Evolutionary conservation across 1,140 invertebrate genomes (phyloP).

Genomic region (Papilio helenus): DNA sequence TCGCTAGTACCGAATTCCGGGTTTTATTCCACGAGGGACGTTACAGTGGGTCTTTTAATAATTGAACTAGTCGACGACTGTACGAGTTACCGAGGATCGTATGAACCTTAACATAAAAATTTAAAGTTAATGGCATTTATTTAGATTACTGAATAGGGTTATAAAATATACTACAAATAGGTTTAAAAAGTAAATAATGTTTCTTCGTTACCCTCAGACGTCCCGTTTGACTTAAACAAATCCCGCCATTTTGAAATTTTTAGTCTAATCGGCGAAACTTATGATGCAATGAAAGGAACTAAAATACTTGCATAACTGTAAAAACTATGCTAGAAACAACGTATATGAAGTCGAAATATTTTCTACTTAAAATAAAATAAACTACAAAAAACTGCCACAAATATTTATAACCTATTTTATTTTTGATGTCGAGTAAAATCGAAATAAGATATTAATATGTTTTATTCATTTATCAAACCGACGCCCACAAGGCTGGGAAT

Average conservation of each 20-base stretch:
- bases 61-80: conserved; percentile 44
- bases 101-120: neutral
- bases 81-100: conserved; percentile 15
- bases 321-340: too few relatives aligned
- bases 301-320: too few relatives aligned
- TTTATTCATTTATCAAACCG: conserved; percentile 15
- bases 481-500: neutral
- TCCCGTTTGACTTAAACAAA: too few relatives aligned
- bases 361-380: neutral
- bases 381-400: neutral
- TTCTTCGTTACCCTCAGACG: too few relatives aligned
- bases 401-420: conserved; percentile 6
- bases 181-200: neutral
- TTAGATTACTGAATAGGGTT: neutral
- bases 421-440: neutral
- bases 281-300: too few relatives aligned
- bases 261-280: too few relatives aligned
- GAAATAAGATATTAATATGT: conserved; percentile 5
- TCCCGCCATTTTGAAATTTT: neutral
- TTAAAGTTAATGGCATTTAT: conserved; percentile 22
- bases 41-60: conserved; percentile 49
- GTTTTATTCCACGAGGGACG: conserved; percentile 45
- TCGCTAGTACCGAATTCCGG: conserved; percentile 47
- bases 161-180: neutral
- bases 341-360: neutral